These are phyloP conservation scores for Turnix velox DNA, from an alignment of 2,113 vertebrate species.

Conservation along the genomic window DNA sequence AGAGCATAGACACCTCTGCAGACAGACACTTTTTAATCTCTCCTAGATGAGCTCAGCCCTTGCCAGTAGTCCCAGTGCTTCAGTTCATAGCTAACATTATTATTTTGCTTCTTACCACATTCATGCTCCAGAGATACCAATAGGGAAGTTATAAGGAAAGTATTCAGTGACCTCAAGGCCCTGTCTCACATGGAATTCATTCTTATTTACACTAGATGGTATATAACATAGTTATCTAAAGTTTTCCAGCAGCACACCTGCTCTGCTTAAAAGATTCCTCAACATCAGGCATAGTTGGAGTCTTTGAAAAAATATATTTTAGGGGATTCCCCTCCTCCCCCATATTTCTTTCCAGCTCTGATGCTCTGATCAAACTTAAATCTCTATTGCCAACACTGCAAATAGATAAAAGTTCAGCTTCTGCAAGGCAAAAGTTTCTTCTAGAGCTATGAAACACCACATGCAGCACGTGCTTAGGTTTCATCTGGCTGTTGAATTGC, in stretches of 20 bases:
- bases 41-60: background rate
- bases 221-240: background rate
- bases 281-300: background rate
- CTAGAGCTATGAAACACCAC: background rate
- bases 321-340: background rate
- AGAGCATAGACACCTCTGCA: background rate
- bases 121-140: background rate
- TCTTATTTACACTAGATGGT: background rate
- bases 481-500: background rate
- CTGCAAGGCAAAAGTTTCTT: background rate
- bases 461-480: background rate
- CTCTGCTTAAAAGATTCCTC: background rate
- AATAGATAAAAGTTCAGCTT: background rate
- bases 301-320: background rate
- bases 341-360: background rate
- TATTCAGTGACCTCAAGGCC: background rate
- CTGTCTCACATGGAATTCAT: background rate
- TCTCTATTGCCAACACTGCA: background rate
- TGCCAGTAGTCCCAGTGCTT: background rate
- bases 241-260: background rate
- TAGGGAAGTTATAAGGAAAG: background rate
- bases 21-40: background rate
- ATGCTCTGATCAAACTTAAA: background rate
- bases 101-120: background rate
- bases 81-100: background rate